Conservation (phyloP, 1,140 invertebrate genomes). For the Anadara kagoshimensis region DNA sequence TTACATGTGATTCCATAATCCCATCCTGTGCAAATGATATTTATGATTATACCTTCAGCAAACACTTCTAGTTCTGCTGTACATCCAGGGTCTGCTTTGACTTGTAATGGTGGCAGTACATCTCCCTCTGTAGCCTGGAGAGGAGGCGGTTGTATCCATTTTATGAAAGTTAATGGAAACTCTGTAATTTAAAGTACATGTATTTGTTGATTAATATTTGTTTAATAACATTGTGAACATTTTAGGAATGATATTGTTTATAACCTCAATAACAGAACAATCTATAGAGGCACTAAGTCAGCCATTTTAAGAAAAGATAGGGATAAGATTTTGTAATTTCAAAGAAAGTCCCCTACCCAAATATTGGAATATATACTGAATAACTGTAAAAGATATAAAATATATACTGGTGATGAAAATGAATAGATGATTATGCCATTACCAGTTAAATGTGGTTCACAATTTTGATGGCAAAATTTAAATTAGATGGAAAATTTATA, state of each 20-base stretch:
- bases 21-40: too few species aligned
- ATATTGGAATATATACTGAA: too few species aligned
- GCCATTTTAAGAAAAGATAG: neutral
- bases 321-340: neutral
- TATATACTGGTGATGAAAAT: too few species aligned
- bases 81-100: slow-evolving; percentile 30
- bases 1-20: too few species aligned
- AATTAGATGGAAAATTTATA: too few species aligned
- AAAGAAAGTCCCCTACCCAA: neutral
- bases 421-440: too few species aligned
- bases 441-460: too few species aligned
- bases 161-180: slow-evolving; percentile 19
- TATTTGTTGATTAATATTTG: too few species aligned
- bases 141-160: slow-evolving; percentile 28
- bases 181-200: slow-evolving; percentile 21
- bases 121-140: neutral
- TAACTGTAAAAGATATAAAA: too few species aligned
- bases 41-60: slow-evolving; percentile 14
- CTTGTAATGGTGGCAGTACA: slow-evolving; percentile 21
- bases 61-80: slow-evolving; percentile 20
- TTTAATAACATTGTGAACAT: too few species aligned
- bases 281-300: neutral
- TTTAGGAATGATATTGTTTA: too few species aligned
- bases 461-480: too few species aligned
- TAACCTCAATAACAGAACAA: neutral